A percentile compares a stretch with the other conserved stretches of the same genome.
These are phyloP conservation scores for Julus scanicus DNA, from an alignment of 2,888 invertebrate species.

Conservation along the genomic window DNA sequence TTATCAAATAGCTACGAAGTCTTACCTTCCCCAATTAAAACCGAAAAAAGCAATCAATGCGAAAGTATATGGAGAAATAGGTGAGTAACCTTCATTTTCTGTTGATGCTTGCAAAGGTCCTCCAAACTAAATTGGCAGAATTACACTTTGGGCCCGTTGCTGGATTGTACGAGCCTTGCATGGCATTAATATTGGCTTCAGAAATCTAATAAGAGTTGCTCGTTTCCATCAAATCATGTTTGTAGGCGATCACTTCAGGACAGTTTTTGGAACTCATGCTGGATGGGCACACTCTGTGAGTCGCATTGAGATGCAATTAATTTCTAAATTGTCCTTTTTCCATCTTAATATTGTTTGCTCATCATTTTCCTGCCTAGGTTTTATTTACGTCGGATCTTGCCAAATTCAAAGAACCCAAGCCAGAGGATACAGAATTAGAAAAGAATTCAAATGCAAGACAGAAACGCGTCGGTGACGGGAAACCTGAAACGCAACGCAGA, in stretches of 20 bases:
- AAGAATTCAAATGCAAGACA: not conserved
- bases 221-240: not conserved
- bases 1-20: slow-evolving; percentile 84
- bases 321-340: not conserved
- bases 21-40: slow-evolving; percentile 81
- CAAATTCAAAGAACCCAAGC: slow-evolving; percentile 44
- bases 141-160: not conserved
- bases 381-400: slow-evolving; percentile 54
- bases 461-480: not conserved
- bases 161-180: not conserved
- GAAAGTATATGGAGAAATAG: slow-evolving; percentile 86
- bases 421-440: not conserved
- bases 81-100: slow-evolving; percentile 63
- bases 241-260: slow-evolving; percentile 75
- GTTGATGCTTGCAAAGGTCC: not conserved
- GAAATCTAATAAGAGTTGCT: not conserved
- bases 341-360: not conserved
- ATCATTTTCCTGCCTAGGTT: slow-evolving; percentile 15
- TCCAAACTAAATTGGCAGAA: not conserved
- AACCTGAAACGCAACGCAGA: not conserved
- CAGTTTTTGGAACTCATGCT: slow-evolving; percentile 84
- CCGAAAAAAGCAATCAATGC: slow-evolving; percentile 82
- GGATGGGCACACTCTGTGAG: slow-evolving; percentile 95
- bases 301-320: not conserved
- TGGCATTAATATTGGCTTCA: not conserved